Evolutionary conservation across 2,113 vertebrate species (phyloP), one percentile per base, ranked within the genome.

Genomic region (Zosterops borbonicus): DNA sequence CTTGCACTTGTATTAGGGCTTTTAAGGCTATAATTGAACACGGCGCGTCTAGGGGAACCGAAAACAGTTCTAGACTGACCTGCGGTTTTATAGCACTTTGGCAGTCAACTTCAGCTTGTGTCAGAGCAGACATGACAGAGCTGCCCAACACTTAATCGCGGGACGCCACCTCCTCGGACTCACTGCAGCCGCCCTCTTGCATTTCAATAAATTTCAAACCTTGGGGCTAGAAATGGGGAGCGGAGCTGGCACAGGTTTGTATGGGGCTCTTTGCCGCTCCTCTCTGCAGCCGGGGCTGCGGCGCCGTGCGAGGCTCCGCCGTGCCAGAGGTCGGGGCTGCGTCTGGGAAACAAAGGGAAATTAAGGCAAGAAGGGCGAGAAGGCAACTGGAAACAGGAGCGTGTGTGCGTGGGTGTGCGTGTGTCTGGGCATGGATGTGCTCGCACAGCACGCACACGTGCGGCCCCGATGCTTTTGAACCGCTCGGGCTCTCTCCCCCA

Each of bases 11-110:
- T 98, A 98, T 98, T 97, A 97, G 97, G 98, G 96, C 98, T 99
- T 99, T 99, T 98, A 98, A 98, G 98, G 98, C 97, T 97, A 98
- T 99, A 99, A 99, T 99, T 99, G 98, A 99, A 98, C 98, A 97
- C 98, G 98, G 98, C 98, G 98, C 98, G 98, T 97, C 98, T 98
- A 98, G 97, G 97, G 98, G 98, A 98, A 98, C 98, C 98, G 97
- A 99, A 98, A 98, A 97, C 98, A 98, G 98, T 98, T 98, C 98
- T 98, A 98, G 98, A 98, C 98, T 99, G 98, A 98, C 98, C 97
- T 98, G 98, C 89, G 97, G 98, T 98, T 99, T 99, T 99, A 99
- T 98, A 98, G 98, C 98, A 98, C 98, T 98, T 98, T 98, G 98
- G 98, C 98, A 98, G 97, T 98, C 98, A 98, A 98, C 98, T 98